Evolutionary conservation across 1,140 invertebrate genomes (phyloP).

Genomic region (Drosophila ananassae): DNA sequence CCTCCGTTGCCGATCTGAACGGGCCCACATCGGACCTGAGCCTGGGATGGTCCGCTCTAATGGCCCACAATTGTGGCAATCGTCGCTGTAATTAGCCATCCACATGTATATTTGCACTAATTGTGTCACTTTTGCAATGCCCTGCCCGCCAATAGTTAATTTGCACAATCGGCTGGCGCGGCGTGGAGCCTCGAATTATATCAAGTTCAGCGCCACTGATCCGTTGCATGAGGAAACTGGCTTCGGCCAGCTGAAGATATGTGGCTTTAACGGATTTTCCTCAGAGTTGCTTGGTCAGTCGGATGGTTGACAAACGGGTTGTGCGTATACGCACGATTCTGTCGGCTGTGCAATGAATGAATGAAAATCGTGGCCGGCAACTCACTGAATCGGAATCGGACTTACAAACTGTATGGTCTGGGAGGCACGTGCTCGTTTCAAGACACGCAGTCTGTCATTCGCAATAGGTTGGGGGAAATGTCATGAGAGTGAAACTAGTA

Average conservation of each 20-base stretch:
- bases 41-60: conserved; percentile 43
- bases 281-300: conserved; percentile 11
- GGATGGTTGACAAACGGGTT: conserved; percentile 67
- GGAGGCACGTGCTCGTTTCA: conserved; percentile 13
- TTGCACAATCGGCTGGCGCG: conserved; percentile 30
- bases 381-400: conserved; percentile 15
- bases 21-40: conserved; percentile 20
- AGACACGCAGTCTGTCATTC: conserved; percentile 15
- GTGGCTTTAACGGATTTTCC: conserved; percentile 38
- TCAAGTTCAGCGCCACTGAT: conserved; percentile 60
- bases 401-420: neutral
- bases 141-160: conserved; percentile 52
- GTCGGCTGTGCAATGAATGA: conserved; percentile 42
- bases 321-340: conserved; percentile 72
- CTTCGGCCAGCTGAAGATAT: conserved; percentile 13
- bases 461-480: conserved; percentile 5
- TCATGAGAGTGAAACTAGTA: conserved; percentile 21
- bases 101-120: conserved; percentile 21
- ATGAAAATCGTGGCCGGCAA: conserved; percentile 25
- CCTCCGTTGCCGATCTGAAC: conserved; percentile 9
- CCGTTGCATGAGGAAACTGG: conserved; percentile 33
- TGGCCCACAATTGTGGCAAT: conserved; percentile 54
- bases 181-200: conserved; percentile 45
- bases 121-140: conserved; percentile 67
- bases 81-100: conserved; percentile 57